Conservation (phyloP, 2,113 vertebrate species). For the Struthio camelus region DNA sequence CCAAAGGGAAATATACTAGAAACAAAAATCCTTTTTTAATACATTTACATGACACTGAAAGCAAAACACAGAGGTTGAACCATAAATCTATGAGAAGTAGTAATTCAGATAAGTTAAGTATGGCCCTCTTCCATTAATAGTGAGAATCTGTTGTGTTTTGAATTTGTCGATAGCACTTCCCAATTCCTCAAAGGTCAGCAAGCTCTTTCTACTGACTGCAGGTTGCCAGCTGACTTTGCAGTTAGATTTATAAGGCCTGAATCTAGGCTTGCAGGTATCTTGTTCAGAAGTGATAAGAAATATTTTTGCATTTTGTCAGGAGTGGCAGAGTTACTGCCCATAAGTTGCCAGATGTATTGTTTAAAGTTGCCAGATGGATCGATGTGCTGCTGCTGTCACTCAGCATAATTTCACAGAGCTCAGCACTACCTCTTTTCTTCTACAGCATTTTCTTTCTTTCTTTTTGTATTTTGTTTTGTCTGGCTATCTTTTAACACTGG, state of each 20-base stretch:
- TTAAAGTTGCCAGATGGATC: constrained; percentile 61
- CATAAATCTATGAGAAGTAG: background rate
- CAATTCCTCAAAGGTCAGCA: background rate
- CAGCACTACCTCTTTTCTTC: background rate
- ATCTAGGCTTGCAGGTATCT: background rate
- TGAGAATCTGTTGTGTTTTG: background rate
- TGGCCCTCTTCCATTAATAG: background rate
- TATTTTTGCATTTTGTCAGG: constrained; percentile 51
- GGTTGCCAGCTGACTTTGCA: background rate
- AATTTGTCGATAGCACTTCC: background rate
- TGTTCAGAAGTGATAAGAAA: constrained; percentile 33
- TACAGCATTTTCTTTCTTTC: background rate
- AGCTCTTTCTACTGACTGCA: background rate
- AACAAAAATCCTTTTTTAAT: background rate
- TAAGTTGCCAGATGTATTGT: constrained; percentile 37
- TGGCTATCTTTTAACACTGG: background rate
- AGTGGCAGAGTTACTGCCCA: constrained; percentile 23
- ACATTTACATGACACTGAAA: background rate
- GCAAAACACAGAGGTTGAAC: background rate
- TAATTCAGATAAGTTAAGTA: background rate
- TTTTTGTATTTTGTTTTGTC: background rate
- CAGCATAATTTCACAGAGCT: constrained; percentile 17
- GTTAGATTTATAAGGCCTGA: constrained; percentile 37
- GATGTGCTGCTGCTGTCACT: background rate
- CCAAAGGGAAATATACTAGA: background rate